A percentile compares a stretch with the other conserved stretches of the same genome.
phyloP scores from a whole-genome alignment of 2,113 vertebrate species.

The Channa maculata region DNA sequence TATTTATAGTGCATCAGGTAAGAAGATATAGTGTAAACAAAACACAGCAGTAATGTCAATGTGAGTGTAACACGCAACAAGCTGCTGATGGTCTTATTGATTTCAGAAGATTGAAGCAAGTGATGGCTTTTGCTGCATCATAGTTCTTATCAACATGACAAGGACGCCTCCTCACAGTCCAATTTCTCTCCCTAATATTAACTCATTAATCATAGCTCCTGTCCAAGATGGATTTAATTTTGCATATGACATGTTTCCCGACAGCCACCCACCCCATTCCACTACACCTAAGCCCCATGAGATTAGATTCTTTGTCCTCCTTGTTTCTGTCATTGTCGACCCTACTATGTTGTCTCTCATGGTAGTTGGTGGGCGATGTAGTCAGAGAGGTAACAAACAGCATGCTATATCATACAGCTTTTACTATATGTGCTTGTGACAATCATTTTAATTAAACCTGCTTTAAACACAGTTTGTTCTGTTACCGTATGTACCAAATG shows the following conservation, averaged over 20 bases:
- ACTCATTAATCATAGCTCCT: slow-evolving; percentile 87
- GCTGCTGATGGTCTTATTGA: slow-evolving; percentile 57
- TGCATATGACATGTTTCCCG: slow-evolving; percentile 54
- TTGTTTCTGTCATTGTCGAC: slow-evolving; percentile 33
- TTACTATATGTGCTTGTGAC: no score
- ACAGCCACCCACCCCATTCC: slow-evolving; percentile 5
- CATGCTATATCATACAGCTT: no score
- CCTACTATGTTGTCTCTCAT: background rate
- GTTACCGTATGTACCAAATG: background rate
- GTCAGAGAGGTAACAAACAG: no score
- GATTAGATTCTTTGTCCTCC: slow-evolving; percentile 72
- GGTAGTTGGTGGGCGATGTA: background rate
- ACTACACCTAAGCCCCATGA: slow-evolving; percentile 32
- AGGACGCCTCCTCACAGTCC: slow-evolving; percentile 77
- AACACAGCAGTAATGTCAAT: slow-evolving; percentile 27
- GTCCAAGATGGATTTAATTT: slow-evolving; percentile 82
- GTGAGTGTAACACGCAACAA: slow-evolving; percentile 27
- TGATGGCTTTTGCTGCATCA: slow-evolving; percentile 44
- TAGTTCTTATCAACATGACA: slow-evolving; percentile 75
- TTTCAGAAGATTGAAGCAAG: slow-evolving; percentile 61
- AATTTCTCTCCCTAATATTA: slow-evolving; percentile 85
- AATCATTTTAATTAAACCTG: background rate
- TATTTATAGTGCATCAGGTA: slow-evolving; percentile 38
- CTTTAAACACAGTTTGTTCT: background rate
- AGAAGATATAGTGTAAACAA: slow-evolving; percentile 21